These are phyloP conservation scores for Philopotamus ludificatus DNA, from an alignment of 1,140 invertebrate species.

Conservation along the genomic window DNA sequence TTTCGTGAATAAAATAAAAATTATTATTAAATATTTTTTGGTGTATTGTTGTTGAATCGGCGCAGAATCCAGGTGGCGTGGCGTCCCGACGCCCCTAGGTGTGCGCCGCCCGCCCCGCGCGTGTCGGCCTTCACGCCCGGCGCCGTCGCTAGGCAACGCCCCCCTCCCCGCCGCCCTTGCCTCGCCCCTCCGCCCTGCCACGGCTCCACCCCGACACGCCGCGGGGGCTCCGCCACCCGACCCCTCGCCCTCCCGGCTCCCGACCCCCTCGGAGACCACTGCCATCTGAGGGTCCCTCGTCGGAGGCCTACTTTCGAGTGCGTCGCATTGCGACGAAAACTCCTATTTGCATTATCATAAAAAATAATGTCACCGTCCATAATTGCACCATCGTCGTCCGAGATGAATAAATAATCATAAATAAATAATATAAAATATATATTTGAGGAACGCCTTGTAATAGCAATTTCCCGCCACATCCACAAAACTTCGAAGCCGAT, in stretches of 20 bases:
- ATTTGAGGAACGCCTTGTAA: too few relatives aligned
- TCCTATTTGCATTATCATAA: not conserved
- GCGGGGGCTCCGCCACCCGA: constrained; percentile 22
- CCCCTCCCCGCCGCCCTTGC: constrained; percentile 49
- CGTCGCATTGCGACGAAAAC: constrained; percentile 27
- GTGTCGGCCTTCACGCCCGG: constrained; percentile 58
- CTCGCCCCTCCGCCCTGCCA: constrained; percentile 29
- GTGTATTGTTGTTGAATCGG: constrained; percentile 10
- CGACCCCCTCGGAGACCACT: constrained; percentile 45
- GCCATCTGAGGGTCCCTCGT: constrained; percentile 8
- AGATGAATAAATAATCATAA: not conserved
- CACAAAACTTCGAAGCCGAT: not conserved
- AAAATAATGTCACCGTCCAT: not conserved
- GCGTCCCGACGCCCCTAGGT: constrained; percentile 47
- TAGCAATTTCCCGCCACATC: too few relatives aligned
- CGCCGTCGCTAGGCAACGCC: constrained; percentile 60
- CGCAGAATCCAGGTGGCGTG: constrained; percentile 34
- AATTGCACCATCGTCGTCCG: too few relatives aligned
- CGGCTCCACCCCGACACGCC: constrained; percentile 43
- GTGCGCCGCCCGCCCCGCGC: constrained; percentile 63
- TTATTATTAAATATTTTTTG: too few relatives aligned
- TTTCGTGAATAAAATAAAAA: too few relatives aligned
- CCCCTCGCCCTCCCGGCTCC: constrained; percentile 46
- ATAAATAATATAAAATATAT: not conserved
- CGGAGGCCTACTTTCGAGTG: constrained; percentile 17